Conservation (phyloP, 2,888 invertebrate species). For the Lordiphosa andalusiaca region DNA sequence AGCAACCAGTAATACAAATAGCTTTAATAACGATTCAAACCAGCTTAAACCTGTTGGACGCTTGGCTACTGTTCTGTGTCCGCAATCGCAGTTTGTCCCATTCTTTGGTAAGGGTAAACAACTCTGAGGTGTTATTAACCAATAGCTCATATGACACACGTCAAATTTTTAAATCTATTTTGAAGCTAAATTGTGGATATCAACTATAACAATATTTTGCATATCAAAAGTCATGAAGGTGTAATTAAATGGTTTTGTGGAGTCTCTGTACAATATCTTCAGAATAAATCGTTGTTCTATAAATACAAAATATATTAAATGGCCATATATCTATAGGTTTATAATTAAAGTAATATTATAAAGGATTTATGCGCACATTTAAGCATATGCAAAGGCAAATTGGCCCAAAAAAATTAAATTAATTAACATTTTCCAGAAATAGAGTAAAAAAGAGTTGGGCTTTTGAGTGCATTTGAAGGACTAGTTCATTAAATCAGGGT, state of each 20-base stretch:
- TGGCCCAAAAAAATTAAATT: conserved; percentile 58
- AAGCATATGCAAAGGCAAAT: conserved; percentile 23
- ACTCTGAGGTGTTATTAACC: not conserved
- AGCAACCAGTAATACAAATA: conserved; percentile 34
- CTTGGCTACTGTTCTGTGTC: conserved; percentile 7
- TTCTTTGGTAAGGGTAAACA: conserved; percentile 14
- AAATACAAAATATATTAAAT: conserved; percentile 53
- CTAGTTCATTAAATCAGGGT: too few relatives aligned
- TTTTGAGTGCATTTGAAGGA: not conserved
- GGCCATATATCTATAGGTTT: conserved; percentile 25
- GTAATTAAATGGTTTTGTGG: conserved; percentile 17
- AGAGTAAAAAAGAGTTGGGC: conserved; percentile 5
- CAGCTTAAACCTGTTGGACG: conserved; percentile 58
- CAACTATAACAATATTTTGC: conserved; percentile 2
- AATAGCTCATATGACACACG: conserved; percentile 24
- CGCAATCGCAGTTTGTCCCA: conserved; percentile 2
- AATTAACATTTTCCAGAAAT: conserved; percentile 31
- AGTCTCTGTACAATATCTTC: conserved; percentile 26
- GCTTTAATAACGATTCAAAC: conserved; percentile 44
- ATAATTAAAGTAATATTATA: conserved; percentile 36
- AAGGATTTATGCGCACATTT: conserved; percentile 15
- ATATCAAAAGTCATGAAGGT: conserved; percentile 10
- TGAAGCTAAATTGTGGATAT: conserved; percentile 14
- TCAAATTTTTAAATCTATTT: conserved; percentile 4
- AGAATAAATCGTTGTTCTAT: conserved; percentile 41